A percentile compares a stretch with the other conserved stretches of the same genome.
These are phyloP conservation scores for Odontocerum albicorne DNA, from an alignment of 2,888 invertebrate genomes.

Conservation along the genomic window DNA sequence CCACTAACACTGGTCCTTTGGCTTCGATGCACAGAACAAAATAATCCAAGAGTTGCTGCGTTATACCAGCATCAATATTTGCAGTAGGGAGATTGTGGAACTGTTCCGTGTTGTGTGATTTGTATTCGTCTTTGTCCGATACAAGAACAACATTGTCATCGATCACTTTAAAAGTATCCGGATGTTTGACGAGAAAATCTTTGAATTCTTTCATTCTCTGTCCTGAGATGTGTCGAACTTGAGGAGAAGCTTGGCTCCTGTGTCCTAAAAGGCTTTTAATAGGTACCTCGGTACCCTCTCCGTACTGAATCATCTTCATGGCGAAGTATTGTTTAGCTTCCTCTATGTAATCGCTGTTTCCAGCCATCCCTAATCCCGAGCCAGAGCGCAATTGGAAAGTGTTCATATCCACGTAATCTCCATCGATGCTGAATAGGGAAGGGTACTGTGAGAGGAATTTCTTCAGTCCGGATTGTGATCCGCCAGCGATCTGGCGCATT, in stretches of 20 bases:
- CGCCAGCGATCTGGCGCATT: conserved; percentile 95
- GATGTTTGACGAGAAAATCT: conserved; percentile 83
- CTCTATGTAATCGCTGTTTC: conserved; percentile 84
- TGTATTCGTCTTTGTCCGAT: conserved; percentile 67
- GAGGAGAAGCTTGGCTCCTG: conserved; percentile 93
- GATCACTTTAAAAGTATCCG: conserved; percentile 82
- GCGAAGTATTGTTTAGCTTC: conserved; percentile 98
- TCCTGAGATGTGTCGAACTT: conserved; percentile 93
- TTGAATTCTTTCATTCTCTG: conserved; percentile 94
- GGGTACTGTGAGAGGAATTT: conserved; percentile 97
- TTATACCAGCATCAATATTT: conserved; percentile 79
- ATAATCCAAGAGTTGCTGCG: conserved; percentile 81
- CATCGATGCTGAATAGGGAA: conserved; percentile 92
- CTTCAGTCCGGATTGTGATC: conserved; percentile 94
- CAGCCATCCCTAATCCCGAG: conserved; percentile 54
- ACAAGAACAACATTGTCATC: conserved; percentile 84
- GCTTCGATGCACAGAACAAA: conserved; percentile 80
- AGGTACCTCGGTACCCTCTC: conserved; percentile 94
- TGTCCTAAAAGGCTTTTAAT: conserved; percentile 96
- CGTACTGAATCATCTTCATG: conserved; percentile 92
- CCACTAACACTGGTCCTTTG: conserved; percentile 81
- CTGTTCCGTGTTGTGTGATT: conserved; percentile 67
- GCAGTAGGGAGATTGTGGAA: conserved; percentile 73
- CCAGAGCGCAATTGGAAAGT: conserved; percentile 70
- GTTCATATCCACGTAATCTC: conserved; percentile 86